Conservation (phyloP, 2,797 vertebrate species). For the Gallinago nigripennis region DNA sequence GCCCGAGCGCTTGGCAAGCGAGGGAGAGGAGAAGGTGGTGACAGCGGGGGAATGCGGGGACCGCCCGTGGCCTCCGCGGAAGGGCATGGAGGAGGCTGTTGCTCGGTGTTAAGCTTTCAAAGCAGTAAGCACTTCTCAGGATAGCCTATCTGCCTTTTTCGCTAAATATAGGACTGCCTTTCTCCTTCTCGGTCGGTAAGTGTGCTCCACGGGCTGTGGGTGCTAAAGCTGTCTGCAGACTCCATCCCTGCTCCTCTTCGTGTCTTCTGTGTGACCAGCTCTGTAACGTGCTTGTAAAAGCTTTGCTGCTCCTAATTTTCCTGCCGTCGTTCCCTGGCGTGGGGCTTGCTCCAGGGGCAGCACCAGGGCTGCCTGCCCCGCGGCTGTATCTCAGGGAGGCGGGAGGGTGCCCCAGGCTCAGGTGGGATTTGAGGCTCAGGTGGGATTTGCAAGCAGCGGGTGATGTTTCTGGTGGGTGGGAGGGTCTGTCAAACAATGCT, state of each 20-base stretch:
- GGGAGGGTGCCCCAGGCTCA: background rate
- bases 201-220: background rate
- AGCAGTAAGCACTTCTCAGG: background rate
- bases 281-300: fast-evolving
- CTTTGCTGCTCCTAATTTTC: background rate
- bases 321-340: fast-evolving
- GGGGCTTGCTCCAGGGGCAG: background rate
- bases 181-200: background rate
- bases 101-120: background rate
- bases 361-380: fast-evolving
- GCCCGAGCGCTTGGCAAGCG: background rate
- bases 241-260: fast-evolving
- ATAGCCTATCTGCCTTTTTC: background rate
- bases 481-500: background rate
- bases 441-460: background rate
- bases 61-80: background rate
- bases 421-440: background rate
- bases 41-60: background rate
- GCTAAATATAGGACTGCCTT: background rate
- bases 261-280: background rate
- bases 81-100: background rate
- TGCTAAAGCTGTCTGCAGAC: background rate
- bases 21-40: background rate
- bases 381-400: fast-evolving
- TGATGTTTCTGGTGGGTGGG: background rate